phyloP scores from a whole-genome alignment of 2,797 vertebrate species.

The Coregonus sp. region DNA sequence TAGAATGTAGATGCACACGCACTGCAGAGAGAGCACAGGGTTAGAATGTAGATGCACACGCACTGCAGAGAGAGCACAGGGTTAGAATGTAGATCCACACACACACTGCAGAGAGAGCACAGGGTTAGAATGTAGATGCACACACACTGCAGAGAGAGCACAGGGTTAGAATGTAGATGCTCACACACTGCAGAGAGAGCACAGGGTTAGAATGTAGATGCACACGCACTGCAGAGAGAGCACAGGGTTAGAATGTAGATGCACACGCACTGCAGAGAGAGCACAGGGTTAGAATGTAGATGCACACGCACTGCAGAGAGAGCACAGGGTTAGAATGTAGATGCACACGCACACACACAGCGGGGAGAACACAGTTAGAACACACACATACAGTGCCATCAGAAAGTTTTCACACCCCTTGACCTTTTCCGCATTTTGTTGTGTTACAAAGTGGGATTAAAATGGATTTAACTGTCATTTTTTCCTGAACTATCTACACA shows the following conservation, averaged over 20 bases:
- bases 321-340: slow-evolving; percentile 14
- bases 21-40: slow-evolving; percentile 67
- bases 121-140: not conserved
- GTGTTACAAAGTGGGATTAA: no score
- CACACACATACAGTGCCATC: slow-evolving; percentile 6
- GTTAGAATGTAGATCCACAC: not conserved
- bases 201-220: slow-evolving; percentile 2
- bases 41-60: slow-evolving; percentile 40
- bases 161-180: slow-evolving; percentile 31
- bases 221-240: slow-evolving; percentile 76
- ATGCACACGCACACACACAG: slow-evolving; percentile 4
- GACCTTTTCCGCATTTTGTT: no score
- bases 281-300: slow-evolving; percentile 9
- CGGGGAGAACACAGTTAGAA: slow-evolving; percentile 21
- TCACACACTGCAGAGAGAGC: slow-evolving; percentile 77
- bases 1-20: slow-evolving; percentile 52
- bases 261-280: slow-evolving; percentile 76
- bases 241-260: slow-evolving; percentile 4
- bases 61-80: slow-evolving; percentile 71
- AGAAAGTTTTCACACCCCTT: no score
- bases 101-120: slow-evolving; percentile 75
- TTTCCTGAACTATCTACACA: not conserved
- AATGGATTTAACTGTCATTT: no score
- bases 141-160: slow-evolving; percentile 75
- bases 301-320: slow-evolving; percentile 78